phyloP scores from a whole-genome alignment of 1,140 invertebrate species.

The Homalodisca vitripennis region DNA sequence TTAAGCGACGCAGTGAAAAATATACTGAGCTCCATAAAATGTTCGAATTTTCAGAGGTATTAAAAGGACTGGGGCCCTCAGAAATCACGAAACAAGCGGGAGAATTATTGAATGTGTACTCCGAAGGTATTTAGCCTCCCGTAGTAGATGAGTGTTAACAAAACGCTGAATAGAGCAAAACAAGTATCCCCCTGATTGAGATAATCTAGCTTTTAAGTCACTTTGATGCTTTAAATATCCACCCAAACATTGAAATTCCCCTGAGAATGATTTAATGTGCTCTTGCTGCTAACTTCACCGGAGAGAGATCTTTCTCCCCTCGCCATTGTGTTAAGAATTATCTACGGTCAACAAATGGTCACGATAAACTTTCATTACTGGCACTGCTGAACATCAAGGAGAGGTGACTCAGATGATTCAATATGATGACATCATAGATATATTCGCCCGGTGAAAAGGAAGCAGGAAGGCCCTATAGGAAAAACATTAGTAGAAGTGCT shows the following conservation, averaged over 20 bases:
- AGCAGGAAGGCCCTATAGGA: constrained; percentile 8
- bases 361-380: constrained; percentile 2
- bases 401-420: no score
- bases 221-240: constrained; percentile 6
- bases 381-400: background rate
- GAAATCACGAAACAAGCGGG: constrained; percentile 7
- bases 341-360: background rate
- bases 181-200: background rate
- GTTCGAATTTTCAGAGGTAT: constrained; percentile 17
- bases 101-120: constrained; percentile 18
- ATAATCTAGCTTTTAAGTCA: constrained; percentile 1
- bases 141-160: constrained; percentile 15
- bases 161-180: background rate
- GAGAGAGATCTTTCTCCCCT: no score
- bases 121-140: no score
- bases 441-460: background rate
- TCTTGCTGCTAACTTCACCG: constrained; percentile 3
- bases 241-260: constrained; percentile 9
- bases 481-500: constrained; percentile 16
- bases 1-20: constrained; percentile 11
- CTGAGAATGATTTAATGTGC: constrained; percentile 1
- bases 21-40: background rate
- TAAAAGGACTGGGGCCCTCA: background rate
- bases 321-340: no score
- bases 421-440: constrained; percentile 5